Conservation (phyloP, 2,888 invertebrate genomes). For the Archips xylosteana region DNA sequence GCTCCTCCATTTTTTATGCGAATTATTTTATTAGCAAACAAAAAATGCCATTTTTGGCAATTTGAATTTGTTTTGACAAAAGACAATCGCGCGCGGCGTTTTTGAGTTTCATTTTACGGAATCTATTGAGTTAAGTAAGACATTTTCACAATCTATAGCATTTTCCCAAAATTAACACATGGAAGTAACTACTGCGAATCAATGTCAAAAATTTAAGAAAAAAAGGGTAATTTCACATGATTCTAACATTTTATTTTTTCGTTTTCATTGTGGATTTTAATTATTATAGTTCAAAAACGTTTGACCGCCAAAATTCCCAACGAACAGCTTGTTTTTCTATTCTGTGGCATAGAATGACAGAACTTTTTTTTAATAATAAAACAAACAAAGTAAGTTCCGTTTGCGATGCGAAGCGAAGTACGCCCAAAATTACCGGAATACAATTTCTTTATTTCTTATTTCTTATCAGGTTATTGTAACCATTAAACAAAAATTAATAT, state of each 20-base stretch:
- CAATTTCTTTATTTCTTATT: background rate
- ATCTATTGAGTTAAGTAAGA: background rate
- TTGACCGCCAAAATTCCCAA: background rate
- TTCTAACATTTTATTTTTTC: background rate
- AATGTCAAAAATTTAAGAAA: background rate
- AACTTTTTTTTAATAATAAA: conserved; percentile 11
- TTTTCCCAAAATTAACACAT: background rate
- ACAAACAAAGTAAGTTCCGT: background rate
- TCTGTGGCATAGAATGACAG: background rate
- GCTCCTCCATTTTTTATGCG: conserved; percentile 68
- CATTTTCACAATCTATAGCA: background rate
- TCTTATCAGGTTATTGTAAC: background rate
- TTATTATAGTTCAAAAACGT: background rate
- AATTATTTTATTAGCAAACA: conserved; percentile 32
- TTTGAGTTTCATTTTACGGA: conserved; percentile 9
- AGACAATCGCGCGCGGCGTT: conserved; percentile 42
- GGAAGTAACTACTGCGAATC: background rate
- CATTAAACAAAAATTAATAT: background rate
- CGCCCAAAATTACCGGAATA: background rate
- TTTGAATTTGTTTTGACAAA: conserved; percentile 49
- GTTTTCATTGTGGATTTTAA: background rate
- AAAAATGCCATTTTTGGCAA: conserved; percentile 47
- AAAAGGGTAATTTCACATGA: background rate
- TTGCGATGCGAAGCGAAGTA: background rate
- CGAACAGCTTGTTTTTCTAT: background rate